A percentile compares a stretch with the other conserved stretches of the same genome.
These are phyloP conservation scores for Diacarnus erythraeanus DNA, from an alignment of 37 sponge, comb jelly and placozoan genomes.

Conservation along the genomic window DNA sequence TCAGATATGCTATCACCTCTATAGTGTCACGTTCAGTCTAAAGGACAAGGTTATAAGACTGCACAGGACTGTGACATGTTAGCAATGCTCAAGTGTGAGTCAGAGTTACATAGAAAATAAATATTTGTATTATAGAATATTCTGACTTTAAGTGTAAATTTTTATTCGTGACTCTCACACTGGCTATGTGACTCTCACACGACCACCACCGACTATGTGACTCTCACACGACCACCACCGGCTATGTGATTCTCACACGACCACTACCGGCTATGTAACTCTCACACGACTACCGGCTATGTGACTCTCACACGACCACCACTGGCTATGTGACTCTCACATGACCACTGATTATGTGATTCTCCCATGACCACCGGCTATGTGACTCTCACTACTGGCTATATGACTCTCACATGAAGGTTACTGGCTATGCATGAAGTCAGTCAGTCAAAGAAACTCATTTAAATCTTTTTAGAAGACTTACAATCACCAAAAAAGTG, in stretches of 20 bases:
- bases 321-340: too few species aligned
- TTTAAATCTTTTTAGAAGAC: neutral
- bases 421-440: neutral
- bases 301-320: too few species aligned
- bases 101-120: neutral
- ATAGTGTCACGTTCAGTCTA: conserved; percentile 94
- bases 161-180: neutral
- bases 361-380: too few species aligned
- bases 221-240: too few species aligned
- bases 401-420: too few species aligned
- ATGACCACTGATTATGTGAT: too few species aligned
- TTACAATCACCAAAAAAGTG: neutral
- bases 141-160: too few species aligned
- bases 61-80: neutral
- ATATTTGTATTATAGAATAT: neutral
- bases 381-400: too few species aligned
- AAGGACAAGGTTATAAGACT: neutral
- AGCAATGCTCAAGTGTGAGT: neutral
- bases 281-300: too few species aligned
- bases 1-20: conserved; percentile 91
- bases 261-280: too few species aligned
- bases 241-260: too few species aligned
- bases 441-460: neutral
- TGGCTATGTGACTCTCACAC: neutral
- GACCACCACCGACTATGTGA: neutral